phyloP scores from a whole-genome alignment of 2,113 vertebrate species.

The Hippocampus zosterae region DNA sequence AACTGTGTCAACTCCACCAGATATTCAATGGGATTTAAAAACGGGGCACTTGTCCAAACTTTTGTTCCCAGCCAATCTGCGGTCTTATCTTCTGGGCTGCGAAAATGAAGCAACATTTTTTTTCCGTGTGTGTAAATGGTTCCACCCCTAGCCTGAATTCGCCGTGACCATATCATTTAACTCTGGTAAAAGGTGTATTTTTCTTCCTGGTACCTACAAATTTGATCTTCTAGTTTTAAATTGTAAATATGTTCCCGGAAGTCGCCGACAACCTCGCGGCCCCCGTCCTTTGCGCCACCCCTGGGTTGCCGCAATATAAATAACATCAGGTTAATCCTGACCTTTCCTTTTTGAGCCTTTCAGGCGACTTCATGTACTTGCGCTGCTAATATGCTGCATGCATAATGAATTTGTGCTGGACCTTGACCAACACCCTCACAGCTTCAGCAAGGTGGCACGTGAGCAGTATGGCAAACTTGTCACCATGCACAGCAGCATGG shows the following conservation, averaged over 20 bases:
- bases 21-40: too few species aligned
- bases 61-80: background rate
- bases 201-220: background rate
- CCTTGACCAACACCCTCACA: conserved; percentile 82
- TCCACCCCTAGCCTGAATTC: too few species aligned
- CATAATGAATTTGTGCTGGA: conserved; percentile 11
- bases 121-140: background rate
- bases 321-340: background rate
- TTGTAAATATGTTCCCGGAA: background rate
- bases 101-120: background rate
- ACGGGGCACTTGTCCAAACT: too few species aligned
- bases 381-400: background rate
- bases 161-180: background rate
- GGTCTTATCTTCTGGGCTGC: background rate
- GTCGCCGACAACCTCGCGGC: background rate
- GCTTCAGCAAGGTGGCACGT: conserved; percentile 80
- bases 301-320: background rate
- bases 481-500: conserved; percentile 85
- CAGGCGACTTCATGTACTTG: background rate
- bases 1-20: too few species aligned
- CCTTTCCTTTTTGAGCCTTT: background rate
- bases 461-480: conserved; percentile 85
- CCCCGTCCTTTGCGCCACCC: background rate
- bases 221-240: background rate
- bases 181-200: background rate